Conservation (phyloP, 2,113 vertebrate species). For the Corythornis madagascariensis region DNA sequence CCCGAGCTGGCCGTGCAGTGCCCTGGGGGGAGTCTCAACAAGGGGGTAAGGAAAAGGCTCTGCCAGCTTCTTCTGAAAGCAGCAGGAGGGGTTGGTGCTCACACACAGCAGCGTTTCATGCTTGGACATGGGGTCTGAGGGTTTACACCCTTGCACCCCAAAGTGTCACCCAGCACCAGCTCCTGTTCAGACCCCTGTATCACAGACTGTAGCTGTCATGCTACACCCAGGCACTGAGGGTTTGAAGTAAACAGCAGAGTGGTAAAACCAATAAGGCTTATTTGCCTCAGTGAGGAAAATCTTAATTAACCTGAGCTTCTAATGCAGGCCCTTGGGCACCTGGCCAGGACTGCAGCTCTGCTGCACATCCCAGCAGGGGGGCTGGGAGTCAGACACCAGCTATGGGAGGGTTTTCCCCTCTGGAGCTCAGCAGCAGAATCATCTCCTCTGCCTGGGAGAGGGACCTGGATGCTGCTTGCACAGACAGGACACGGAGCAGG, state of each 20-base stretch:
- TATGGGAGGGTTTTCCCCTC: not conserved
- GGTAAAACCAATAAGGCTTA: not conserved
- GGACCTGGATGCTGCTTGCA: accelerated
- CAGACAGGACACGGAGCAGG: accelerated
- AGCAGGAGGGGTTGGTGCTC: not conserved
- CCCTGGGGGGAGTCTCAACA: not conserved
- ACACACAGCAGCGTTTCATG: accelerated
- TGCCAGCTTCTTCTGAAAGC: not conserved
- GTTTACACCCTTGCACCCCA: not conserved
- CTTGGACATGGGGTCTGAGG: accelerated
- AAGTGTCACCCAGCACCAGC: not conserved
- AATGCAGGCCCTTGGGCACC: not conserved
- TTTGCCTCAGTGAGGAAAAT: not conserved
- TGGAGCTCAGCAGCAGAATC: not conserved
- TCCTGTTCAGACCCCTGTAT: not conserved
- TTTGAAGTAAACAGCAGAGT: not conserved
- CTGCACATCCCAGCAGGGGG: not conserved
- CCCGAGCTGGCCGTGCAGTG: accelerated
- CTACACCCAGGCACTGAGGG: not conserved
- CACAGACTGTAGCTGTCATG: accelerated
- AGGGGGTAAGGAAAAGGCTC: not conserved
- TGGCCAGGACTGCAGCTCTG: not conserved
- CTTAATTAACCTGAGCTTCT: conserved; percentile 14
- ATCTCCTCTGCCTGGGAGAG: accelerated
- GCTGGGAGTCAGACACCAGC: not conserved